Base-by-base conservation (phyloP, 2,888 invertebrate species). In the Tipula vernalis region DNA sequence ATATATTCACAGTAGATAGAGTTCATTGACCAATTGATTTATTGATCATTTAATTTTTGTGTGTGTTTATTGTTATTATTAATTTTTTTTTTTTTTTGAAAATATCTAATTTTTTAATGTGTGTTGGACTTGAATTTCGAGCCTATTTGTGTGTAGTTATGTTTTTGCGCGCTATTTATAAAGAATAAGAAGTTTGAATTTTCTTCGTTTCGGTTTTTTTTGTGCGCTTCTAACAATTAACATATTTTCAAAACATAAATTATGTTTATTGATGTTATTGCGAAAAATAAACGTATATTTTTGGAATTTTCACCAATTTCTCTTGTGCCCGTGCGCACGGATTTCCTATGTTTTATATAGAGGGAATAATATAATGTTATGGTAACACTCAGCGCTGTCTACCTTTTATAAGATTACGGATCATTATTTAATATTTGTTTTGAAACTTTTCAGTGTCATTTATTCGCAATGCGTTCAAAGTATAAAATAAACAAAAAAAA, bases 11-110 rank as follows among this genome's bases (percentile, higher is more conserved):
- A 28, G 28, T 28, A 2, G 28, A 28, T 10, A 10, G 28, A 71
- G 71, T 71, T 71, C 71, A 71, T 71, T 71, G 71, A 71, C 71
- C 71, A 71, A 71, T 71, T 71, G 71, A 71, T 71, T 71, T 71
- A 71, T 71, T 71, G 28, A 71, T 71, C 71, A 71, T 71, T 71
- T 71, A 71, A 71, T 71, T 71, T 71, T 15, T 57, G 71, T 71
- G 71, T 71, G 71, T 71, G 71, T 71, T 18, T 28, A 71, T 71
- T 71, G 28, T 71, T 71, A 71, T 71, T 71, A 71, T 71, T 71
- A 71, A 28, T 28, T 28, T 28, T 5, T 28, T 28, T 28, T 71
- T 8, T 71, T 18, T 57, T 71, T 71, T 71, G 28, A 71, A 71
- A 6, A 39, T 71, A 71, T 71, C 28, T 28, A 28, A 18, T 28